Base-by-base conservation (phyloP, 2,797 vertebrate genomes). In the Anguilla anguilla region DNA sequence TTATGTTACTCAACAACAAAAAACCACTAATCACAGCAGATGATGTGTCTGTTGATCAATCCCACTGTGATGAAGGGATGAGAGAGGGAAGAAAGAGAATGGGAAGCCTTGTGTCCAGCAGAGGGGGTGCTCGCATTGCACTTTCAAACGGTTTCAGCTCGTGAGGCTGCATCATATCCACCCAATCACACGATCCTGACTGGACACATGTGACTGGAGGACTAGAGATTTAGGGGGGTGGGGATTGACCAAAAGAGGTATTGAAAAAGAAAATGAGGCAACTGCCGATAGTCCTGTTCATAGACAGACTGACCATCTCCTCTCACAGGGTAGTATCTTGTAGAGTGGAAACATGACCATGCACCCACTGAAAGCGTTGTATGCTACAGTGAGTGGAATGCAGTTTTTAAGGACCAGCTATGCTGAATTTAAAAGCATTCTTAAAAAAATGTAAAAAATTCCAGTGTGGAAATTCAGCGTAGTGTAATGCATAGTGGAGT, bases 21-120 rank as follows among this genome's bases (percentile, higher is more conserved):
- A 79, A 74, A 96, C 95, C 95, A 96, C 95, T 96, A 94, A 94
- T 92, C 87, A 43, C 87, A 91, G 89, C 91, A 91, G 87, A 86
- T 87, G 57, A 90, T 91, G 91, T 88, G 87, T 95, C 91, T 89
- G 89, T 86, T 83, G 77, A 85, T 88, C 86, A 91, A 91, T 94
- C 91, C 91, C 89, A 93, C 88, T 83, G 88, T 84, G 64, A 28
- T n/a, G 55, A 31, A 28, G 57, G 89, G 43, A 15, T 28, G 25
- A 53, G 28, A 53, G 28, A 55, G 25, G 86, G 22, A 7, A 53
- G 84, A n/a, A 2, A 31, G 49, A 39, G 10, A 35, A 51, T 53
- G 11, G 61, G 25, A 25, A 7, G 22, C 69, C 5, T 57, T 35
- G 4, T n/a, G 22, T 57, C 51, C 31, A 2, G 43, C 43, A 67